Evolutionary conservation across 2,888 invertebrate species (phyloP).

Genomic region (Drosophila formosana): DNA sequence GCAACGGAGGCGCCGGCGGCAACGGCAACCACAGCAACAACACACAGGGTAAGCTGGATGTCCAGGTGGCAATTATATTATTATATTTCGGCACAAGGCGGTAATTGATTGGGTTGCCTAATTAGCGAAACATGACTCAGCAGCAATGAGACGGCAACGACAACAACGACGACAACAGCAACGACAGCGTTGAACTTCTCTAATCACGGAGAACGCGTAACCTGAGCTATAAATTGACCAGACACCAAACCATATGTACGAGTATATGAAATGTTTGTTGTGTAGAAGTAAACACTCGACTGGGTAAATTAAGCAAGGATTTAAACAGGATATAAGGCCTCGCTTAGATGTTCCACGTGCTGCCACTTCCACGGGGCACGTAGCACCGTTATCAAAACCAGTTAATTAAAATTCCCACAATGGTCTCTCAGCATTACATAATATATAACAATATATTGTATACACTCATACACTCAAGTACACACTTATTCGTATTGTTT

Average conservation of each 20-base stretch:
- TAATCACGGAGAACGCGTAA: slow-evolving; percentile 21
- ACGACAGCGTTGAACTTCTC: slow-evolving; percentile 5
- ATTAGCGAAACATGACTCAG: slow-evolving; percentile 54
- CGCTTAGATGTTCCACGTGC: neutral
- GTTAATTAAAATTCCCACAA: slow-evolving; percentile 78
- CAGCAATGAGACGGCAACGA: neutral
- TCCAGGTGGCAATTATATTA: slow-evolving; percentile 55
- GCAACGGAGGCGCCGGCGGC: slow-evolving; percentile 50
- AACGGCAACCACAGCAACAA: slow-evolving; percentile 68
- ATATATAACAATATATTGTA: slow-evolving; percentile 10
- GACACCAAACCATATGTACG: neutral
- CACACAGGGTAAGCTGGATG: slow-evolving; percentile 65
- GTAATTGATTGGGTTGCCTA: slow-evolving; percentile 53
- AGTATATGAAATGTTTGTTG: neutral
- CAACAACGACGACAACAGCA: neutral
- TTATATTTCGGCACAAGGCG: slow-evolving; percentile 49
- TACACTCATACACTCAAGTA: slow-evolving; percentile 40
- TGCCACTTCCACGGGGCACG: neutral
- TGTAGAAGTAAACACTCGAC: neutral
- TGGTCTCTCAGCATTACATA: slow-evolving; percentile 50
- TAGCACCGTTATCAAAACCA: slow-evolving; percentile 52
- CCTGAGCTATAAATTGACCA: slow-evolving; percentile 8
- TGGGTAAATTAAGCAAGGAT: neutral
- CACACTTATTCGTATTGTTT: slow-evolving; percentile 63
- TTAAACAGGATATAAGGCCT: neutral